Percentiles rank a stretch among this genome's conserved stretches.
Evolutionary conservation across 1,140 invertebrate genomes (phyloP).

Genomic region (Brachionus asplanchnoidis): DNA sequence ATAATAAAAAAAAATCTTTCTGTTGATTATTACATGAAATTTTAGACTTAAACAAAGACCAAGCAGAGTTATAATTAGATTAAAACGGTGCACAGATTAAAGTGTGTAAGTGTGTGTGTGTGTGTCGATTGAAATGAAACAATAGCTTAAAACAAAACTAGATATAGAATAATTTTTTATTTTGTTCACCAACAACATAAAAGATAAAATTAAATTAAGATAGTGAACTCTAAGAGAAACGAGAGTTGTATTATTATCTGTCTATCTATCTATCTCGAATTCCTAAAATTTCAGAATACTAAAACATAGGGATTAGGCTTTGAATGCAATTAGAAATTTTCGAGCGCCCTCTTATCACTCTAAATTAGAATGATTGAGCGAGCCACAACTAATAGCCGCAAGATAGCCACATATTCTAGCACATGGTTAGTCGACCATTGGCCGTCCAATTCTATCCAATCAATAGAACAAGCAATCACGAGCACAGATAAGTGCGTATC

Average conservation of each 20-base stretch:
- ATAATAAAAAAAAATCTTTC: too few relatives aligned
- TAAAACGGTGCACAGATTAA: too few relatives aligned
- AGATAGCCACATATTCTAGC: constrained; percentile 6
- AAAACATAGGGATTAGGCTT: neutral
- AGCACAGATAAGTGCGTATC: neutral
- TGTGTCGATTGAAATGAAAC: neutral
- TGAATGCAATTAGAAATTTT: neutral
- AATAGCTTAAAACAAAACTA: neutral
- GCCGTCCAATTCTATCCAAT: neutral
- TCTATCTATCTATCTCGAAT: constrained; percentile 23
- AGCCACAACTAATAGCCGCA: neutral
- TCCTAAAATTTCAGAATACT: constrained; percentile 28
- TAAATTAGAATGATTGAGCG: neutral
- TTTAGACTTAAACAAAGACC: too few relatives aligned
- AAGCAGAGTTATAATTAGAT: too few relatives aligned
- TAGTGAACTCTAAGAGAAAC: constrained; percentile 25
- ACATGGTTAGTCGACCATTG: neutral
- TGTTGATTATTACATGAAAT: too few relatives aligned
- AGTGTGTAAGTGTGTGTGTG: too few relatives aligned
- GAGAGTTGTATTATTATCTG: neutral
- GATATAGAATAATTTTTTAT: neutral
- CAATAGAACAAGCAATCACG: neutral
- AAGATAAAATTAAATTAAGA: constrained; percentile 19
- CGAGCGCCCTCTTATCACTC: constrained; percentile 24
- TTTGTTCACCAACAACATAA: neutral